Conservation (phyloP, 2,797 vertebrate species). For the Argentina silus region DNA sequence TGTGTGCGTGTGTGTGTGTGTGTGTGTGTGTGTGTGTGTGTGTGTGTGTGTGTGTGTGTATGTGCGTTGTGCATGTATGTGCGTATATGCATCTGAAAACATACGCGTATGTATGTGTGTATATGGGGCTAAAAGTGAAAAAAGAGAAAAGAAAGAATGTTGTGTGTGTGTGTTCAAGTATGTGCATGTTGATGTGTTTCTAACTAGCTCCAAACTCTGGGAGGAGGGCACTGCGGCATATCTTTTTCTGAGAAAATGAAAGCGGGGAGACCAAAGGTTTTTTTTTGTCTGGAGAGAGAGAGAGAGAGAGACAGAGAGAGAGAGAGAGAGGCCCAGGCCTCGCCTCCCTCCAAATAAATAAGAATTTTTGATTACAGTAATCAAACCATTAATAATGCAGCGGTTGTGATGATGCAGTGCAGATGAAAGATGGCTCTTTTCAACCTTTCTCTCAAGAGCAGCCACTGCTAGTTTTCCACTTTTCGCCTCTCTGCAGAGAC, state of each 20-base stretch:
- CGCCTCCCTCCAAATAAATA: constrained; percentile 80
- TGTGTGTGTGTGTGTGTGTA: neutral
- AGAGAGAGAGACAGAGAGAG: constrained; percentile 76
- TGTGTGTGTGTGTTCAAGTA: constrained; percentile 44
- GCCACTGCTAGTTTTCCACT: constrained; percentile 50
- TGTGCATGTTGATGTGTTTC: constrained; percentile 70
- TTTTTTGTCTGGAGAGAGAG: constrained; percentile 78
- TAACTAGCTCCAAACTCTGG: constrained; percentile 71
- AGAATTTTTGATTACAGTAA: constrained; percentile 87
- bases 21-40: too few species aligned
- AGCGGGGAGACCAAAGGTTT: constrained; percentile 73
- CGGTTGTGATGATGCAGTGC: constrained; percentile 78
- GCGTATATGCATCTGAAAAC: constrained; percentile 7
- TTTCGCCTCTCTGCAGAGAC: constrained; percentile 44
- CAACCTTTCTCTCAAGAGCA: constrained; percentile 79
- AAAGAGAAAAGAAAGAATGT: neutral
- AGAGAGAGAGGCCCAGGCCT: constrained; percentile 72
- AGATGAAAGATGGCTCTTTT: constrained; percentile 83
- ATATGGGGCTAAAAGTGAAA: neutral
- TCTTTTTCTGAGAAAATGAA: constrained; percentile 74
- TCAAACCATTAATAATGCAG: constrained; percentile 84
- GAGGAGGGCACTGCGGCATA: constrained; percentile 74
- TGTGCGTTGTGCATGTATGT: neutral
- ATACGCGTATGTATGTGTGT: constrained; percentile 12
- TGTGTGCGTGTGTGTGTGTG: neutral